Conservation (phyloP, 2,888 invertebrate species). For the Dorcus hopei region DNA sequence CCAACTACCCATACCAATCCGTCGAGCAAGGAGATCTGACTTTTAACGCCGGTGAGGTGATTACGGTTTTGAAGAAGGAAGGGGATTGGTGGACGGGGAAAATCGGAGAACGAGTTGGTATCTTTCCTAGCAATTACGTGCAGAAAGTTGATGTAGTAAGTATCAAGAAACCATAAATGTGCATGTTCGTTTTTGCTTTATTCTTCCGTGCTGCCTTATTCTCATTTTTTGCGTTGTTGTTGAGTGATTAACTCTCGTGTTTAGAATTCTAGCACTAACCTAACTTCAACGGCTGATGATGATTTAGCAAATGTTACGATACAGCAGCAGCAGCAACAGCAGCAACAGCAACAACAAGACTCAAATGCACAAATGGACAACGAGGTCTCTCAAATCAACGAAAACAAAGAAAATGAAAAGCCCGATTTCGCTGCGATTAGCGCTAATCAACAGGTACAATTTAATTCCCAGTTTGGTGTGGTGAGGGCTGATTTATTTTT, state of each 20-base stretch:
- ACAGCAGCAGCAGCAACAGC: constrained; percentile 38
- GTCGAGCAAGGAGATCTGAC: constrained; percentile 86
- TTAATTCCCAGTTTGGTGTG: background rate
- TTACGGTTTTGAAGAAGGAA: constrained; percentile 83
- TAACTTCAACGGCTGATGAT: constrained; percentile 20
- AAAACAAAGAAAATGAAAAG: constrained; percentile 49
- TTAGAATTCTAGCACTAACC: constrained; percentile 28
- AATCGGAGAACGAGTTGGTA: constrained; percentile 74
- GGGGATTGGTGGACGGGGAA: constrained; percentile 99
- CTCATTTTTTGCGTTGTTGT: constrained; percentile 2
- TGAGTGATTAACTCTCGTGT: constrained; percentile 14
- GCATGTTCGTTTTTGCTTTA: background rate
- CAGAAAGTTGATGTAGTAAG: constrained; percentile 60
- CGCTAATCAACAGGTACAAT: constrained; percentile 41
- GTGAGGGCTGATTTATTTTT: background rate
- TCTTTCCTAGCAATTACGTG: constrained; percentile 98
- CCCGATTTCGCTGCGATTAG: constrained; percentile 44
- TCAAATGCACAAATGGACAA: constrained; percentile 44
- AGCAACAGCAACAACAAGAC: constrained; percentile 26
- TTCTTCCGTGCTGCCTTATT: constrained; percentile 7
- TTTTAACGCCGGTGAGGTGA: constrained; percentile 83
- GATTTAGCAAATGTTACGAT: background rate
- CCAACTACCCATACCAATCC: constrained; percentile 87
- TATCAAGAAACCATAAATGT: constrained; percentile 2
- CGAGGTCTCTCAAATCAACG: constrained; percentile 51